These are phyloP conservation scores for Lingula anatina DNA, from an alignment of 2,888 invertebrate genomes.

Conservation along the genomic window DNA sequence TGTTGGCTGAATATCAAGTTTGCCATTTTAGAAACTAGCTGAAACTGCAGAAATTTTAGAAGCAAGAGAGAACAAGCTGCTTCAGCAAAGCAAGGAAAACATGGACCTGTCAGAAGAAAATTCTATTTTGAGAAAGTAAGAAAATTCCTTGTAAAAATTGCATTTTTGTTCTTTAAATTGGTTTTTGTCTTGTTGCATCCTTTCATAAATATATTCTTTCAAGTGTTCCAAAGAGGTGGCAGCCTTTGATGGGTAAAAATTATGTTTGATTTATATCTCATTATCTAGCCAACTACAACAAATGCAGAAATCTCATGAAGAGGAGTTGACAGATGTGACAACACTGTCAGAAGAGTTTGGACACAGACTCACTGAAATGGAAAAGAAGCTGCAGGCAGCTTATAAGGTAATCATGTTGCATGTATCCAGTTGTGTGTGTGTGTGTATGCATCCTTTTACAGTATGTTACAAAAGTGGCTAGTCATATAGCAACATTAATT, in stretches of 20 bases:
- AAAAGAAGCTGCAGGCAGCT: slow-evolving; percentile 84
- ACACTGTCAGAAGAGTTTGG: slow-evolving; percentile 79
- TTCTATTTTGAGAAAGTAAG: slow-evolving; percentile 46
- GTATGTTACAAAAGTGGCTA: no score
- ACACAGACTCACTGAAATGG: slow-evolving; percentile 77
- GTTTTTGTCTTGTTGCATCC: no score
- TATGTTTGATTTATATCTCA: background rate
- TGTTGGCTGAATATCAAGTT: no score
- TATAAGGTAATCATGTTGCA: no score
- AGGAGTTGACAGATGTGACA: slow-evolving; percentile 45
- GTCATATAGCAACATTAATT: no score
- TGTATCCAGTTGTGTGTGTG: no score
- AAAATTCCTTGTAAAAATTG: background rate
- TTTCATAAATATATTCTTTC: no score
- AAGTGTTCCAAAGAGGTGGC: no score
- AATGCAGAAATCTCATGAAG: slow-evolving; percentile 44
- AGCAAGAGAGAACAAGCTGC: slow-evolving; percentile 75
- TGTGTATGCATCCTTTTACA: no score
- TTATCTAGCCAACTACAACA: slow-evolving; percentile 49
- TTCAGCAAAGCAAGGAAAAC: slow-evolving; percentile 79
- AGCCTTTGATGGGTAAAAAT: background rate
- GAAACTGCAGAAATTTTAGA: slow-evolving; percentile 86
- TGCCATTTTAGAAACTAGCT: slow-evolving; percentile 62
- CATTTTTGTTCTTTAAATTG: background rate
- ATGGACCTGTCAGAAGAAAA: slow-evolving; percentile 72